Base-by-base conservation (phyloP, 1,140 invertebrate species). In the Diploscapter pachys region DNA sequence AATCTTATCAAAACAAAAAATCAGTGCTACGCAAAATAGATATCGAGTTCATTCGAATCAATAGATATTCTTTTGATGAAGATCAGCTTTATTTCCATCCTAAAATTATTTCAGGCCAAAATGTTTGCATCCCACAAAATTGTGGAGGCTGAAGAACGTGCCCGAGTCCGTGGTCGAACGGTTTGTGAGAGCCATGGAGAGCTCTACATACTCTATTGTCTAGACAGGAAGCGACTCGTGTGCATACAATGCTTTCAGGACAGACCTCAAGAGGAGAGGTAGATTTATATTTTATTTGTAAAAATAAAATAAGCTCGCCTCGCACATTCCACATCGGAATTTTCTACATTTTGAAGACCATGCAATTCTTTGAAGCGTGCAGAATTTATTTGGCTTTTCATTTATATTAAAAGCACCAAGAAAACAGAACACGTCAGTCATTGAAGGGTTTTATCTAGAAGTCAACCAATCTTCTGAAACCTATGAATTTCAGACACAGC, bases 211-310 rank as follows among this genome's bases (percentile, higher is more conserved):
- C 64, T 85, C 2, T 84, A 74, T 69, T 85, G 80, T 64, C 63
- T 70, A 4, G 81, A 86, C 56, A 63, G 78, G 4, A 80, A 78
- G 57, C 78, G 75, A 50, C 72, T 85, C 48, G 78, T 85, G 59
- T 85, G 83, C 63, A 83, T 85, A 54, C 79, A 85, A 59, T 85
- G 83, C 67, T 85, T 85, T 69, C 85, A 86, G 63, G 75, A 68
- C 11, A 79, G 80, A 3, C 72, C 80, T 6, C 52, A 80, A 6
- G 79, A 83, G 71, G 55, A 75, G 9, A 63, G n/a, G 56, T 71
- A 6, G 50, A 49, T 54, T 9, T 6, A 61, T 55, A n/a, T 57
- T 61, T 48, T 65, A n/a, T 11, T 49, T 13, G 9, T 9, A 9
- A 48, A 11, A 68, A n/a, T 55, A 9, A 50, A 8, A 5, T 68